Evolutionary conservation across 2,797 vertebrate species (phyloP).

Genomic region (Malacoraja senta): DNA sequence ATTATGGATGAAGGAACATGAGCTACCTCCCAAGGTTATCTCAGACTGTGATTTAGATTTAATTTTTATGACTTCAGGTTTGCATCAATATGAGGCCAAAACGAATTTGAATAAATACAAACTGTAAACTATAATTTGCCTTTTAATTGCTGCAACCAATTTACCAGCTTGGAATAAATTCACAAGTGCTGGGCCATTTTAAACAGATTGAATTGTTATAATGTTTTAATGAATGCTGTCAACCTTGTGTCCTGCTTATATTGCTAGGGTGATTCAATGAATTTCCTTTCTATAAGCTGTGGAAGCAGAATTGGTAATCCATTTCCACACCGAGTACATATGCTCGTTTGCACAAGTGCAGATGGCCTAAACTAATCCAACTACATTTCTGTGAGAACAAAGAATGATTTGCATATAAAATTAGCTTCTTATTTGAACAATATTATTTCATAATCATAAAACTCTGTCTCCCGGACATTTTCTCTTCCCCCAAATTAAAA

Average conservation of each 20-base stretch:
- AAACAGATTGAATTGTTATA: constrained; percentile 1
- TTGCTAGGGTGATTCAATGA: not conserved
- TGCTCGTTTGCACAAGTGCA: constrained; percentile 14
- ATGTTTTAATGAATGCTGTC: not conserved
- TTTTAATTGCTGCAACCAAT: not conserved
- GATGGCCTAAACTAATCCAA: not conserved
- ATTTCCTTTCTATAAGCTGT: not conserved
- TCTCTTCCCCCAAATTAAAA: not conserved
- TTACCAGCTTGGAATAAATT: constrained; percentile 5
- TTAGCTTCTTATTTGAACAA: constrained; percentile 21
- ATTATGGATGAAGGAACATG: not conserved
- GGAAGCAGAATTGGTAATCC: constrained; percentile 28
- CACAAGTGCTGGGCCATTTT: not conserved
- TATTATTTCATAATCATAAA: constrained; percentile 34
- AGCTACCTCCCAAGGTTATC: not conserved
- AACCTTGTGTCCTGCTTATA: not conserved
- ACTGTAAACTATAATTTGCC: not conserved
- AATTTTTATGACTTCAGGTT: not conserved
- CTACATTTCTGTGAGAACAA: not conserved
- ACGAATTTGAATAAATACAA: not conserved
- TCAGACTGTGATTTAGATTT: not conserved
- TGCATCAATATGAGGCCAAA: constrained; percentile 12
- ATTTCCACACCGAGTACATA: constrained; percentile 23
- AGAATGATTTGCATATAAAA: constrained; percentile 31
- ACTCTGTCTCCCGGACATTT: not conserved